Conservation (phyloP, 92 coral and sea anemone genomes). For the Metridium senile region DNA sequence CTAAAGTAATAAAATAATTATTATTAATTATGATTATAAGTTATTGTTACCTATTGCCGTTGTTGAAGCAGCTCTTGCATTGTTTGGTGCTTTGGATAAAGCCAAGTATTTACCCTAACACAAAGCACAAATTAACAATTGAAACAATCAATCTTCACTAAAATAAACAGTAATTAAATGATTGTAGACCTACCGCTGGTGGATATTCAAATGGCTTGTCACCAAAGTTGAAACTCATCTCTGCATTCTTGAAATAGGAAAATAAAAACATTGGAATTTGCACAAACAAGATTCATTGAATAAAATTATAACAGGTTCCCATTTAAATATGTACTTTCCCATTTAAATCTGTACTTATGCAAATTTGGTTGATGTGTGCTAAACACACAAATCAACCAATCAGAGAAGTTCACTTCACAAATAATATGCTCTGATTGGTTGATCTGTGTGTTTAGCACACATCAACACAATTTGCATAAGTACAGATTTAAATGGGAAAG, state of each 20-base stretch:
- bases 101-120: slow-evolving; percentile 71
- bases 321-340: no score
- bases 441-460: no score
- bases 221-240: slow-evolving; percentile 92
- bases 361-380: no score
- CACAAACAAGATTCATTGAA: not conserved
- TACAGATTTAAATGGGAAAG: no score
- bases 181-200: slow-evolving; percentile 53
- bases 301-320: not conserved
- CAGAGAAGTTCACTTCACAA: no score
- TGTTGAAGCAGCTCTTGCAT: slow-evolving; percentile 49
- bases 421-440: no score
- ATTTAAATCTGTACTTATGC: no score
- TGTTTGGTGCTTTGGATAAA: slow-evolving; percentile 70
- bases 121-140: not conserved
- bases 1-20: not conserved
- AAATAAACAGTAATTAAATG: not conserved
- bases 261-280: not conserved
- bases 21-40: not conserved
- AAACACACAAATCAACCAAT: no score
- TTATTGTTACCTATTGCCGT: slow-evolving; percentile 43
- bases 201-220: slow-evolving; percentile 71
- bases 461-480: no score
- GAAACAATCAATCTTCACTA: not conserved
- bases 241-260: slow-evolving; percentile 92